A percentile compares a stretch with the other conserved stretches of the same genome.
These are phyloP conservation scores for Tenrec ecaudatus DNA, from an alignment of 2,113 vertebrate species.

Conservation along the genomic window DNA sequence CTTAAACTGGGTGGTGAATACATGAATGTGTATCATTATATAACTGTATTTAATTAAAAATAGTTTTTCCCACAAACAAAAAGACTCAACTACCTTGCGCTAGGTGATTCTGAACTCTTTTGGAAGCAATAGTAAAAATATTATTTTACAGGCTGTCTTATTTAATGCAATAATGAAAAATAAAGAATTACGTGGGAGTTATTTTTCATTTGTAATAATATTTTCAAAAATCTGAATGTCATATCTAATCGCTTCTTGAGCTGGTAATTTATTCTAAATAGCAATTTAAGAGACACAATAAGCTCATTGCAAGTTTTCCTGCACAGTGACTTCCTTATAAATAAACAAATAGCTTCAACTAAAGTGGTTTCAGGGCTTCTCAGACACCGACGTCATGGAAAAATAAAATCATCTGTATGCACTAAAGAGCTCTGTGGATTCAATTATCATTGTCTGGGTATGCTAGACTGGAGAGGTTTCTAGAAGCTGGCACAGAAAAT, in stretches of 20 bases:
- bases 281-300: constrained; percentile 37
- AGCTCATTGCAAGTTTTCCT: constrained; percentile 8
- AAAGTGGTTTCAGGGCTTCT: constrained; percentile 54
- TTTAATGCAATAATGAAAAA: constrained; percentile 38
- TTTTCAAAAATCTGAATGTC: constrained; percentile 20
- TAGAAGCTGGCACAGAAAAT: constrained; percentile 22
- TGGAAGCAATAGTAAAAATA: constrained; percentile 5
- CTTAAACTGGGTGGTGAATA: not conserved
- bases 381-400: constrained; percentile 19
- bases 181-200: constrained; percentile 22
- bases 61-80: constrained; percentile 6
- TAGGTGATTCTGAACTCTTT: not conserved
- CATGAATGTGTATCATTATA: not conserved
- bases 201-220: not conserved
- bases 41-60: constrained; percentile 1
- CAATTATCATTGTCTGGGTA: constrained; percentile 16
- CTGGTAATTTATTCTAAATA: constrained; percentile 44
- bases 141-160: constrained; percentile 27
- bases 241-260: constrained; percentile 48
- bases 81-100: not conserved
- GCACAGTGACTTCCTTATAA: constrained; percentile 33
- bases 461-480: not conserved
- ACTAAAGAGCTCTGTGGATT: constrained; percentile 46
- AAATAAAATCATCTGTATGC: constrained; percentile 51
- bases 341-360: constrained; percentile 45